Percentiles rank a stretch among this genome's conserved stretches.
These are phyloP conservation scores for Pangasianodon hypophthalmus DNA, from an alignment of 2,113 vertebrate species.

Conservation along the genomic window DNA sequence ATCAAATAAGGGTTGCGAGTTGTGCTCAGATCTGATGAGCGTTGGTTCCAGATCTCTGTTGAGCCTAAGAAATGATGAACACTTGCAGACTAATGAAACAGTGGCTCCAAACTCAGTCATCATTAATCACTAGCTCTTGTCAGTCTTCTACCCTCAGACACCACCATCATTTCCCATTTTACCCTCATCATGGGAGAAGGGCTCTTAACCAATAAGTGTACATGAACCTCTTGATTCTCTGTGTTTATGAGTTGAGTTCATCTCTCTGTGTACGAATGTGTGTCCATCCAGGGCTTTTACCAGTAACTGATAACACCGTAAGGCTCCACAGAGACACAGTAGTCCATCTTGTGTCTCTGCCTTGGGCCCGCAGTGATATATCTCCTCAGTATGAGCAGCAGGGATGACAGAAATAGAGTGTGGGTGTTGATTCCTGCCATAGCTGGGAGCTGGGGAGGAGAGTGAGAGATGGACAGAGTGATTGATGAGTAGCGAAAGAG, in stretches of 20 bases:
- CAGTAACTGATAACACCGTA: background rate
- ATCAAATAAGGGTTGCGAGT: background rate
- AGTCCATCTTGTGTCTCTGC: slow-evolving; percentile 29
- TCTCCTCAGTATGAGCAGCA: slow-evolving; percentile 38
- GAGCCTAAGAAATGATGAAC: slow-evolving; percentile 29
- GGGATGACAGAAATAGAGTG: slow-evolving; percentile 51
- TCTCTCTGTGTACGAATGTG: background rate
- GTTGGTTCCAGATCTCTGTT: slow-evolving; percentile 26
- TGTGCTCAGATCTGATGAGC: background rate
- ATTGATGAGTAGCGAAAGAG: slow-evolving; percentile 55
- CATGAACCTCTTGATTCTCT: slow-evolving; percentile 2
- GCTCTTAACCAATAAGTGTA: background rate
- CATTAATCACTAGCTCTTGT: slow-evolving; percentile 77
- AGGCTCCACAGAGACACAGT: slow-evolving; percentile 6
- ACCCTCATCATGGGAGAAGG: slow-evolving; percentile 18
- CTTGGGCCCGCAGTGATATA: slow-evolving; percentile 28
- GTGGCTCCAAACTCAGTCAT: slow-evolving; percentile 77
- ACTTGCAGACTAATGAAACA: slow-evolving; percentile 62
- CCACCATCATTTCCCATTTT: slow-evolving; percentile 39
- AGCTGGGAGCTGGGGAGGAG: slow-evolving; percentile 40
- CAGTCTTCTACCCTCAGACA: slow-evolving; percentile 67
- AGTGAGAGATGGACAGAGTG: slow-evolving; percentile 51
- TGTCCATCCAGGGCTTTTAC: slow-evolving; percentile 5
- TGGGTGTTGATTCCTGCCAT: slow-evolving; percentile 52
- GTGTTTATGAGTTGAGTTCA: background rate